A percentile compares a stretch with the other conserved stretches of the same genome.
phyloP scores from a whole-genome alignment of 2,113 vertebrate genomes.

The Petrocephalus microphthalmus region DNA sequence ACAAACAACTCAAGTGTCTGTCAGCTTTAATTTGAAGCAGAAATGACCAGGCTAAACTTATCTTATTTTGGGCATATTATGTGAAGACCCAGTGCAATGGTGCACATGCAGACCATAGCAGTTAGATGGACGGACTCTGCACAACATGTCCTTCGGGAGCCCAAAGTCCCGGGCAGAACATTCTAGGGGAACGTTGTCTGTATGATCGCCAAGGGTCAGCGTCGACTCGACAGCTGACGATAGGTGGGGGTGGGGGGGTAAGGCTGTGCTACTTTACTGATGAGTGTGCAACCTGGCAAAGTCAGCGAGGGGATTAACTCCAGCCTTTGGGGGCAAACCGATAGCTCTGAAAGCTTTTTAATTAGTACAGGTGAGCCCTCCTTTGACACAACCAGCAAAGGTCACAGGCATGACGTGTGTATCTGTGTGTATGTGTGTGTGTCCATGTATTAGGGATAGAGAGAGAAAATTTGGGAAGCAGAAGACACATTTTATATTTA shows the following conservation, averaged over 20 bases:
- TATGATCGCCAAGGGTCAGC: neutral
- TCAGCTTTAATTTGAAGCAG: neutral
- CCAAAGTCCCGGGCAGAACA: neutral
- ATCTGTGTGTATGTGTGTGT: neutral
- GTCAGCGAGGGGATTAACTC: neutral
- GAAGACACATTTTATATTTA: too few species aligned
- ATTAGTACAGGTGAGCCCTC: conserved; percentile 19
- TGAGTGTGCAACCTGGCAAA: neutral
- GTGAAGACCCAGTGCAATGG: neutral
- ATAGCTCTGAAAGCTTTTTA: conserved; percentile 8
- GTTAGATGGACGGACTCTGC: neutral
- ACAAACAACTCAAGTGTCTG: neutral
- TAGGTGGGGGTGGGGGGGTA: neutral
- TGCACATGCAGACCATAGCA: neutral
- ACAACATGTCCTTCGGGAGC: neutral
- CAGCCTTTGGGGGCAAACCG: neutral
- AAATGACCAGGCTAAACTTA: neutral
- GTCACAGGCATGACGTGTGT: neutral
- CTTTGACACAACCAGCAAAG: neutral
- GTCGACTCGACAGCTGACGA: neutral
- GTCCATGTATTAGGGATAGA: neutral
- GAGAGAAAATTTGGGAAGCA: neutral
- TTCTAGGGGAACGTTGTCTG: neutral
- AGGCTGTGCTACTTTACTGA: neutral
- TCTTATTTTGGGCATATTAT: neutral